Evolutionary conservation across 1,140 invertebrate species (phyloP).

Genomic region (Anoplophora glabripennis): DNA sequence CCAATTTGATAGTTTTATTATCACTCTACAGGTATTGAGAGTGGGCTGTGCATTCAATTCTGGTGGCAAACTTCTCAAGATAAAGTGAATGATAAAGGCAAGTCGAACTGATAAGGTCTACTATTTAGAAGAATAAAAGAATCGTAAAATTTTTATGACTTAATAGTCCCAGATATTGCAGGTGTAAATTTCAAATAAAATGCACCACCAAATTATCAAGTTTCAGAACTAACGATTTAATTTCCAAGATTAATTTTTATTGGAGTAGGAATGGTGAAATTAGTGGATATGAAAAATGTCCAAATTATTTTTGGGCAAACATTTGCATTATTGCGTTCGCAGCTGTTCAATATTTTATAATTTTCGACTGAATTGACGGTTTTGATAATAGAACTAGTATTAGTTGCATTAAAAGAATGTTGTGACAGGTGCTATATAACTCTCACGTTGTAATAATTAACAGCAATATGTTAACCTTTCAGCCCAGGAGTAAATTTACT

Average conservation of each 20-base stretch:
- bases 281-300: slow-evolving; percentile 7
- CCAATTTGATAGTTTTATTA: too few species aligned
- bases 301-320: slow-evolving; percentile 9
- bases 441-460: background rate
- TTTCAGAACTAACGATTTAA: background rate
- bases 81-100: too few species aligned
- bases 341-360: slow-evolving; percentile 11
- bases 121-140: too few species aligned
- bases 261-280: background rate
- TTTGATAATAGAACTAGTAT: background rate
- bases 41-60: too few species aligned
- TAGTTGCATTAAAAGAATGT: background rate
- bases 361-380: background rate
- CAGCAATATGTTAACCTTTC: background rate
- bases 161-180: too few species aligned
- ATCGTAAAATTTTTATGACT: too few species aligned
- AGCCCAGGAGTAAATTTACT: background rate
- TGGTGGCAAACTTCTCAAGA: too few species aligned
- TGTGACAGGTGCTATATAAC: background rate
- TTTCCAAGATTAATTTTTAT: background rate
- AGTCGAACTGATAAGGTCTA: too few species aligned
- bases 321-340: slow-evolving; percentile 6
- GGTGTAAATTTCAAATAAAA: background rate
- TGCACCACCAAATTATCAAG: too few species aligned
- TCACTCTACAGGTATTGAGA: too few species aligned